These are phyloP conservation scores for Pandemis corylana DNA, from an alignment of 2,888 invertebrate species.

Conservation along the genomic window DNA sequence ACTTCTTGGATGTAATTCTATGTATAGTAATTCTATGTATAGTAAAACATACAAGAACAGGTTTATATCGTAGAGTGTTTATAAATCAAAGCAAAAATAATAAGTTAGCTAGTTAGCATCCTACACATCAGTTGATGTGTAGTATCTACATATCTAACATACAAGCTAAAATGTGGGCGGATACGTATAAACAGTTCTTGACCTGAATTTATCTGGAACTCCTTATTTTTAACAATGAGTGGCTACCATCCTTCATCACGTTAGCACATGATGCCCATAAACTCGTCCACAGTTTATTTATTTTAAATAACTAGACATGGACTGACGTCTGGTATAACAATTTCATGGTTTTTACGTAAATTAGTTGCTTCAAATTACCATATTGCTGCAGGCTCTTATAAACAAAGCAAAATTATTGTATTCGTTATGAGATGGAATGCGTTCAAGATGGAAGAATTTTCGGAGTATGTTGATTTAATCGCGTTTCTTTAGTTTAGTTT, in stretches of 20 bases:
- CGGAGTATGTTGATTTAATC: not conserved
- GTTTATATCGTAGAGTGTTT: not conserved
- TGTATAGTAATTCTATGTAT: too few relatives aligned
- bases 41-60: not conserved
- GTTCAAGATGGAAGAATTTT: not conserved
- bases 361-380: not conserved
- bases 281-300: constrained; percentile 31
- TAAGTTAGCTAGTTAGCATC: not conserved
- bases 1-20: not conserved
- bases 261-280: constrained; percentile 31
- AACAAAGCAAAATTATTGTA: not conserved
- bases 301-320: constrained; percentile 19
- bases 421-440: not conserved
- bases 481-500: not conserved
- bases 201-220: constrained; percentile 36
- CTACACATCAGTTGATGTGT: not conserved
- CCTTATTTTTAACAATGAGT: constrained; percentile 32
- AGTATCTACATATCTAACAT: not conserved
- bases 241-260: constrained; percentile 33
- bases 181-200: constrained; percentile 34
- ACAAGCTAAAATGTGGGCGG: not conserved
- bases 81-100: not conserved
- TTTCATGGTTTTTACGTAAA: not conserved
- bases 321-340: constrained; percentile 11
- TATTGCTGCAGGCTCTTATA: not conserved